A percentile compares a stretch with the other conserved stretches of the same genome.
Evolutionary conservation across 2,113 vertebrate species (phyloP).

Genomic region (Albula goreensis): DNA sequence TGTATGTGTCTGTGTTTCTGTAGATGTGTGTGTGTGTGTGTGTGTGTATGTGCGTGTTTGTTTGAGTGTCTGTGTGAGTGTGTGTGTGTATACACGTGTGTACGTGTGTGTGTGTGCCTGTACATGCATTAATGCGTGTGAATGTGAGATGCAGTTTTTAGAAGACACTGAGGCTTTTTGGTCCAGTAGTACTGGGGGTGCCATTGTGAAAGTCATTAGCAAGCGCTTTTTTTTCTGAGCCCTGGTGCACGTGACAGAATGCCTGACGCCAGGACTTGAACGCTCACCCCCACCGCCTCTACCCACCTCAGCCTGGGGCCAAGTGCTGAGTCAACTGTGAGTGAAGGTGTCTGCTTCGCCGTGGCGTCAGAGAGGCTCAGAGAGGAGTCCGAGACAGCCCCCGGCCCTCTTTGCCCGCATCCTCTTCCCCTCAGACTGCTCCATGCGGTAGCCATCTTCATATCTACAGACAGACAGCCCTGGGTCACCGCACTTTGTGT

Average conservation of each 20-base stretch:
- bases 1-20: not conserved
- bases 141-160: not conserved
- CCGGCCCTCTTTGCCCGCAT: conserved; percentile 12
- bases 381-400: conserved; percentile 30
- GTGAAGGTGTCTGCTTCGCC: conserved; percentile 47
- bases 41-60: conserved; percentile 5
- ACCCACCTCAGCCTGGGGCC: conserved; percentile 30
- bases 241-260: conserved; percentile 13
- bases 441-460: not conserved
- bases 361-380: conserved; percentile 47
- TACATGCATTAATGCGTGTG: not conserved
- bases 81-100: not conserved
- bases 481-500: not conserved
- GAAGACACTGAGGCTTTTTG: not conserved
- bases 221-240: conserved; percentile 29
- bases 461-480: not conserved
- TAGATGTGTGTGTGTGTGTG: not conserved
- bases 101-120: not conserved
- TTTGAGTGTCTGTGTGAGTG: not conserved
- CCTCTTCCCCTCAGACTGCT: not conserved
- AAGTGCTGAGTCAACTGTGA: conserved; percentile 51
- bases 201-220: conserved; percentile 50
- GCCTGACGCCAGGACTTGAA: conserved; percentile 26
- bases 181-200: conserved; percentile 28
- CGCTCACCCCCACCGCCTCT: not conserved